These are phyloP conservation scores for Synanthedon myopaeformis DNA, from an alignment of 2,888 invertebrate genomes.

Conservation along the genomic window DNA sequence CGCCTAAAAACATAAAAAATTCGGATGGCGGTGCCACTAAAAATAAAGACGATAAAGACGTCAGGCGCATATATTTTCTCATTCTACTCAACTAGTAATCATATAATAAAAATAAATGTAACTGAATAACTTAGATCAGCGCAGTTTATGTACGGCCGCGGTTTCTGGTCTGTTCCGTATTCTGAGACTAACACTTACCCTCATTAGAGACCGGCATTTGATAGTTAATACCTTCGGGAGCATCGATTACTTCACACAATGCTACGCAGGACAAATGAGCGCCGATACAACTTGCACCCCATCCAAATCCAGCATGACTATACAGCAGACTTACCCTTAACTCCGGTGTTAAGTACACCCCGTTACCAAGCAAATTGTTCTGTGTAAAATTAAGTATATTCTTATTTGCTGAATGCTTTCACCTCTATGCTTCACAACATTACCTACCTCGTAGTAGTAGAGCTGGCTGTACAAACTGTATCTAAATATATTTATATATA, in stretches of 20 bases:
- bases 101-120: too few species aligned
- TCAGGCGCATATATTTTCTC: too few species aligned
- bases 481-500: too few species aligned
- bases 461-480: too few species aligned
- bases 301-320: slow-evolving; percentile 79
- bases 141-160: too few species aligned
- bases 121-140: too few species aligned
- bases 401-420: not conserved
- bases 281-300: slow-evolving; percentile 82
- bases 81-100: too few species aligned
- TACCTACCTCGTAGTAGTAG: too few species aligned
- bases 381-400: slow-evolving; percentile 22
- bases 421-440: not conserved
- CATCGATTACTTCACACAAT: slow-evolving; percentile 83
- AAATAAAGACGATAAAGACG: too few species aligned
- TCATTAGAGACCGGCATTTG: slow-evolving; percentile 54
- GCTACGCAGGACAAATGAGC: slow-evolving; percentile 82
- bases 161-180: too few species aligned
- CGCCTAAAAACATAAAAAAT: too few species aligned
- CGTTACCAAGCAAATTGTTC: slow-evolving; percentile 77
- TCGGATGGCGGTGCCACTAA: too few species aligned
- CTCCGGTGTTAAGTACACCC: slow-evolving; percentile 82
- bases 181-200: slow-evolving; percentile 21
- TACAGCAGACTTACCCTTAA: slow-evolving; percentile 78
- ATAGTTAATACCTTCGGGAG: slow-evolving; percentile 72